Base-by-base conservation (phyloP, 2,797 vertebrate species). In the Pagetopsis macropterus region DNA sequence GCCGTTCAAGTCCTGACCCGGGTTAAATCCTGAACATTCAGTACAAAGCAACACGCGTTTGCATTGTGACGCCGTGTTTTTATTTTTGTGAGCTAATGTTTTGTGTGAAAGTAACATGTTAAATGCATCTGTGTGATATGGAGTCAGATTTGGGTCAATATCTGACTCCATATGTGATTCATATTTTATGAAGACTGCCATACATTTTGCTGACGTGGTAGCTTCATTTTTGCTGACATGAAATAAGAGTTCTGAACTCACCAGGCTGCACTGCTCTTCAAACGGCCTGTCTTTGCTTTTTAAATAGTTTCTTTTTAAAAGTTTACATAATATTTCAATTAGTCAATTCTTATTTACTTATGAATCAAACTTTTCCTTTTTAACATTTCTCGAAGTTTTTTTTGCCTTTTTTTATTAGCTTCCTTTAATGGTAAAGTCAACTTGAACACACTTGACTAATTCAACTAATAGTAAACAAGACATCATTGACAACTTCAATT, bases 201-300 rank as follows among this genome's bases (percentile, higher is more conserved):
- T 21, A 4, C 17, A 45, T 62, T 70, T 10, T 80, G 78, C 7
- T 87, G 84, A 85, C 78, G 84, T 88, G 82, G 71, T 72, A n/a
- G 4, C 8, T 52, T 52, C 4, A 9, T 2, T 52, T 62, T 54
- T 65, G 23, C n/a, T 54, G 41, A 37, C 13, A 3, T 63, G 5
- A 54, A n/a, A 9, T 4, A 4, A 37, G 4, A 21, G 37, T 7
- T 60, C 1, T 79, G 64, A 64, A 63, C 70, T 9, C 71, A 69
- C 19, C 27, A 55, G n/a, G n/a, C 41, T 27, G 12, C 17, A 5
- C 9, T 44, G 44, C 1, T 15, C 43, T 9, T 1, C 40, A 9
- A 16, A 57, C 9, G 15, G 21, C 2, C 3, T 2, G 14, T 17
- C 46, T 37, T 5, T 17, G 5, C 1, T 12, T 4, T 2, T 33